Percentiles rank a stretch among this genome's conserved stretches.
phyloP scores from a whole-genome alignment of 2,888 invertebrate species.

The Anoplius nigerrimus region DNA sequence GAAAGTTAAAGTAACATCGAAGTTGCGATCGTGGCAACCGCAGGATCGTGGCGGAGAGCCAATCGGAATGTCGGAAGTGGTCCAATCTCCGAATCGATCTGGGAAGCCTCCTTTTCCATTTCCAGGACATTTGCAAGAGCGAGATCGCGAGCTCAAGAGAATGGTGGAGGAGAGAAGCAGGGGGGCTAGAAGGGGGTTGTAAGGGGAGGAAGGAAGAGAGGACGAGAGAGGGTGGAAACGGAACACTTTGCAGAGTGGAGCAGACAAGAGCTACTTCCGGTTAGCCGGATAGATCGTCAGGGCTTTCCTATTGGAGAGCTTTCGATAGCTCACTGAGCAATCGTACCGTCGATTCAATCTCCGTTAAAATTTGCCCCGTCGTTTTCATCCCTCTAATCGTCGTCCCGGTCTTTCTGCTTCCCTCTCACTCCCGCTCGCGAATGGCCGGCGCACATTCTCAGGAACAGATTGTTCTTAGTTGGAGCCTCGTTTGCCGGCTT shows the following conservation, averaged over 20 bases:
- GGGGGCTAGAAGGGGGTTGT: conserved; percentile 5
- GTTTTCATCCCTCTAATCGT: conserved; percentile 27
- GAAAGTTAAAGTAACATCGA: conserved; percentile 24
- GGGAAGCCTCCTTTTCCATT: conserved; percentile 52
- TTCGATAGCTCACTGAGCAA: conserved; percentile 34
- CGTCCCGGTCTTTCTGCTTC: not conserved
- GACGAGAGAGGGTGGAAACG: conserved; percentile 27
- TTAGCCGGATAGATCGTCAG: conserved; percentile 46
- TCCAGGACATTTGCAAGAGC: conserved; percentile 57
- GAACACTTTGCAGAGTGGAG: conserved; percentile 38
- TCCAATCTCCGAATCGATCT: conserved; percentile 60
- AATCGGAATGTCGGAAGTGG: conserved; percentile 55
- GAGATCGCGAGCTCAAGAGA: conserved; percentile 9
- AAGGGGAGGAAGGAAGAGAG: conserved; percentile 19
- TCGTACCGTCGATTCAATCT: conserved; percentile 44
- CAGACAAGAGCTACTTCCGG: conserved; percentile 46
- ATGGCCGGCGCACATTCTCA: no score
- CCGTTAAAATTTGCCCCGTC: conserved; percentile 35
- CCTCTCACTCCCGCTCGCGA: not conserved
- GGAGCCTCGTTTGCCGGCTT: no score
- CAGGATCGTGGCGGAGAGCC: conserved; percentile 55
- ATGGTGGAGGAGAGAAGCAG: conserved; percentile 22
- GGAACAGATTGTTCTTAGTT: no score
- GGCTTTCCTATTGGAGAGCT: conserved; percentile 35
- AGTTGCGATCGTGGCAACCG: conserved; percentile 43